Evolutionary conservation across 1,140 invertebrate species (phyloP).

Genomic region (Drosophila simulans): DNA sequence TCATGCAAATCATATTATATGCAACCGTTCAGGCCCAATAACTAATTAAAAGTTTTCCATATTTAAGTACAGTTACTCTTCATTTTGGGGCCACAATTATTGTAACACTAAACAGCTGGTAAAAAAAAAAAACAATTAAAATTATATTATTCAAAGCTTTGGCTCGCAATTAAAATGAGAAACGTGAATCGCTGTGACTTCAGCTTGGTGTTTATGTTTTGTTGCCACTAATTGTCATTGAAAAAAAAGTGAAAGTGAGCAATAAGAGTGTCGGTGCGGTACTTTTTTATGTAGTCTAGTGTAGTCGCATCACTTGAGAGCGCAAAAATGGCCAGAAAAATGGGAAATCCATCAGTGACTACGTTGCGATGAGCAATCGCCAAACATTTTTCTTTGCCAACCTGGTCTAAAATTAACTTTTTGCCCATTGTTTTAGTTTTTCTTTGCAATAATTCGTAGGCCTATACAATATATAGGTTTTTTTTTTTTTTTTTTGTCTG

Average conservation of each 20-base stretch:
- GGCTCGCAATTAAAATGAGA: slow-evolving; percentile 66
- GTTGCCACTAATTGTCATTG: slow-evolving; percentile 60
- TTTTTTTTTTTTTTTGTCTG: slow-evolving; percentile 8
- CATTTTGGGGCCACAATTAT: not conserved
- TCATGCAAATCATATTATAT: slow-evolving; percentile 21
- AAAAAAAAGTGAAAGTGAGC: slow-evolving; percentile 71
- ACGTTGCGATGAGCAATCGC: slow-evolving; percentile 48
- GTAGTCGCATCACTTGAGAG: slow-evolving; percentile 21
- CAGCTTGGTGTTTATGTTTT: slow-evolving; percentile 32
- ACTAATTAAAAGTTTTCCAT: slow-evolving; percentile 21
- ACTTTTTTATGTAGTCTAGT: slow-evolving; percentile 17
- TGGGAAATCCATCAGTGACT: slow-evolving; percentile 15
- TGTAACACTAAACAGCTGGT: slow-evolving; percentile 3
- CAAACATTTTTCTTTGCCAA: slow-evolving; percentile 46
- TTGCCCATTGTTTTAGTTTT: not conserved
- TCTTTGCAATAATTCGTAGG: slow-evolving; percentile 15
- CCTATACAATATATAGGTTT: slow-evolving; percentile 37
- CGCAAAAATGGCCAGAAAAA: slow-evolving; percentile 45
- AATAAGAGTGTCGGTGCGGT: slow-evolving; percentile 13
- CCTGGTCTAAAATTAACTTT: slow-evolving; percentile 7
- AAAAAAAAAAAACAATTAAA: slow-evolving; percentile 54
- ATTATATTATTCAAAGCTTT: slow-evolving; percentile 35
- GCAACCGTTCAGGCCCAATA: not conserved
- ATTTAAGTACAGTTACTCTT: slow-evolving; percentile 3
- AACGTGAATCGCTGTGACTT: slow-evolving; percentile 47